phyloP scores from a whole-genome alignment of 1,140 invertebrate genomes.

The Drosophila nikananu region DNA sequence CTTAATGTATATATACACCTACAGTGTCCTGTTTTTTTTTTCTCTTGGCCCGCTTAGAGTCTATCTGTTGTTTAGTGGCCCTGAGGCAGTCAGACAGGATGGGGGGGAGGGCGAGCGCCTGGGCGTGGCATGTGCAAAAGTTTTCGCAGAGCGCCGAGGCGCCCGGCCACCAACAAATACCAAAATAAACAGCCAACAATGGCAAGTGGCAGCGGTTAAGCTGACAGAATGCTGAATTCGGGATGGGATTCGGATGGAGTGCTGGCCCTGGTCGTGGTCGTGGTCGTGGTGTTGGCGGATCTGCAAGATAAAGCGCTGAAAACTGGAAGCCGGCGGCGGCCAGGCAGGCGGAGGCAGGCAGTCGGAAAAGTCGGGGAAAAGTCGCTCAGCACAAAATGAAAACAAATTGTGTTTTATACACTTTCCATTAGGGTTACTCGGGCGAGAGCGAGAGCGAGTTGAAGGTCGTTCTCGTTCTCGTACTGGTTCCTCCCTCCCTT shows the following conservation, averaged over 20 bases:
- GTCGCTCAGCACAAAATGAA: conserved; percentile 69
- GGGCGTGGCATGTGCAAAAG: conserved; percentile 72
- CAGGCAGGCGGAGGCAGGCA: conserved; percentile 14
- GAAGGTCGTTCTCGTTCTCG: conserved; percentile 28
- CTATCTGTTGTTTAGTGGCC: conserved; percentile 67
- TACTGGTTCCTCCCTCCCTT: too few relatives aligned
- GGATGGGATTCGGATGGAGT: conserved; percentile 14
- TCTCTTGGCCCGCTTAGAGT: conserved; percentile 27
- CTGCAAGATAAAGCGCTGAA: conserved; percentile 73
- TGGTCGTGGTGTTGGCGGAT: conserved; percentile 16
- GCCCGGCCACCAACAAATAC: conserved; percentile 26
- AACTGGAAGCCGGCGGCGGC: conserved; percentile 65
- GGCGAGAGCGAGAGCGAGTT: conserved; percentile 8
- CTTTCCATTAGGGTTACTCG: conserved; percentile 63
- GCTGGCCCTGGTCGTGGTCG: background rate
- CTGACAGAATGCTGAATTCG: conserved; percentile 54
- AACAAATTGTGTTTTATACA: conserved; percentile 75
- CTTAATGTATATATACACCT: conserved; percentile 21
- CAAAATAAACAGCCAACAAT: conserved; percentile 79
- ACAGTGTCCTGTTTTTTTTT: conserved; percentile 14
- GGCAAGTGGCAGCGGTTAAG: conserved; percentile 78
- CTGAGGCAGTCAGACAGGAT: conserved; percentile 24
- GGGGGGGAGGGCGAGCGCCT: conserved; percentile 15
- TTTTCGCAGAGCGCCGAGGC: conserved; percentile 42
- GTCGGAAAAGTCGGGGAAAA: conserved; percentile 37